A percentile compares a stretch with the other conserved stretches of the same genome.
These are phyloP conservation scores for Eilema griseolum DNA, from an alignment of 2,888 invertebrate genomes.

Conservation along the genomic window DNA sequence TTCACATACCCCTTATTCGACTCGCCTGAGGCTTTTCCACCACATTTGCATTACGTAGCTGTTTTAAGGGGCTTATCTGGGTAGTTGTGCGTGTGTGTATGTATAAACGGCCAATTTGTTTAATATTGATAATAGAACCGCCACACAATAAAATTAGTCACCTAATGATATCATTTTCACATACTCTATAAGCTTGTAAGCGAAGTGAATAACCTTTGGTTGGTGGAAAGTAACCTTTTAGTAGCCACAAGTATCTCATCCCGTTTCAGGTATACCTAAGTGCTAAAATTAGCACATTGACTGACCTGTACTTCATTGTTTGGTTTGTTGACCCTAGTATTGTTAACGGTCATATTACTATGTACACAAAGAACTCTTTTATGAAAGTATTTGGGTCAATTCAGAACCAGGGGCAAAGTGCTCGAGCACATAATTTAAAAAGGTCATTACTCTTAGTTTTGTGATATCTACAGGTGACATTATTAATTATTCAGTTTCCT, in stretches of 20 bases:
- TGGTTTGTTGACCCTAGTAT: constrained; percentile 6
- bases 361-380: neutral
- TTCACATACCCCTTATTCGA: constrained; percentile 44
- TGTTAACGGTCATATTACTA: neutral
- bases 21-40: constrained; percentile 71
- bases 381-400: neutral
- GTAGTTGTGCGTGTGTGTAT: constrained; percentile 36
- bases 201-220: neutral
- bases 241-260: no score
- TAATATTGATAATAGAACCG: neutral
- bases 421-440: no score
- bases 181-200: neutral
- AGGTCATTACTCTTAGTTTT: no score
- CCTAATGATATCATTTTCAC: constrained; percentile 30
- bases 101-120: neutral
- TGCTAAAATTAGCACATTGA: constrained; percentile 26
- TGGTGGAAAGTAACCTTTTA: no score
- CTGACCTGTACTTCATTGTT: constrained; percentile 10
- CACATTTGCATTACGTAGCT: constrained; percentile 78
- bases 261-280: no score
- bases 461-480: no score
- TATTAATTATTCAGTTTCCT: no score
- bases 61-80: constrained; percentile 58
- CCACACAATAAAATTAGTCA: neutral
- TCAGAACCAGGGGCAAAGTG: no score